Conservation (phyloP, 2,113 vertebrate genomes). For the Cryptotis parvus region DNA sequence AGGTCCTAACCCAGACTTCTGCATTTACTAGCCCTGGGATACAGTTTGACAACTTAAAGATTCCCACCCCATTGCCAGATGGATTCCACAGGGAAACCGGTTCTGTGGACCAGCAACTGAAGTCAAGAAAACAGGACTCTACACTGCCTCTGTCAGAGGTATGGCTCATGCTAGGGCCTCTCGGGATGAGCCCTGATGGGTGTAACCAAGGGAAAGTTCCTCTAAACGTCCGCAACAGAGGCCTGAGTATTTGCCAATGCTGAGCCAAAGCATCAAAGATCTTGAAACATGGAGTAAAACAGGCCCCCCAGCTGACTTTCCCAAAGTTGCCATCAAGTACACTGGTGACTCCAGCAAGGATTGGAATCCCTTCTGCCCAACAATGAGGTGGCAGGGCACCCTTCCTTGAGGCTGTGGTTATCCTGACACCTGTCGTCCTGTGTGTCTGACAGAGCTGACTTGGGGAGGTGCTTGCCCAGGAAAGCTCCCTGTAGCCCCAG, state of each 20-base stretch:
- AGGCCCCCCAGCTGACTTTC: not conserved
- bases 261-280: not conserved
- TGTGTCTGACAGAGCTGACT: not conserved
- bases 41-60: not conserved
- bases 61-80: constrained; percentile 15
- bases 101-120: no score
- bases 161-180: not conserved
- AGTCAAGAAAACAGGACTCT: no score
- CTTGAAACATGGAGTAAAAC: not conserved
- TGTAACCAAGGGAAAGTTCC: no score
- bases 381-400: not conserved
- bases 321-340: not conserved
- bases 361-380: not conserved
- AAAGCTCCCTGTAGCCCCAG: not conserved
- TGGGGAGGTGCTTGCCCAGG: not conserved
- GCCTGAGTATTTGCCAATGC: not conserved
- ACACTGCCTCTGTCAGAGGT: not conserved
- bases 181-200: no score
- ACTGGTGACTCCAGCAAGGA: not conserved
- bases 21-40: not conserved
- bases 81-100: not conserved
- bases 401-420: not conserved
- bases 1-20: not conserved
- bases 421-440: not conserved
- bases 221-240: no score